Evolutionary conservation across 2,888 invertebrate species (phyloP), one percentile per base, ranked within the genome.

Genomic region (Idaea biselata): DNA sequence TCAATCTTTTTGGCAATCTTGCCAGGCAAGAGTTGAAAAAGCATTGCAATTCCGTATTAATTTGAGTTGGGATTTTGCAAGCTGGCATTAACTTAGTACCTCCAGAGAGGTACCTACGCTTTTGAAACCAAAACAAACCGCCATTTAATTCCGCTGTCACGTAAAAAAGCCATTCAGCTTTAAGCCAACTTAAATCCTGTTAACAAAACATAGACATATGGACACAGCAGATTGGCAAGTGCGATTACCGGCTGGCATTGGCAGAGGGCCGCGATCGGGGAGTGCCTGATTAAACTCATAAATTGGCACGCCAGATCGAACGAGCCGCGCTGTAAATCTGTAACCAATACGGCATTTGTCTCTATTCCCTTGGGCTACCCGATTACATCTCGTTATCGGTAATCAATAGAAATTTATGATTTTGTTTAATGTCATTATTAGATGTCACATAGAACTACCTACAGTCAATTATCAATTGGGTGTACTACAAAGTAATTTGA

Each of bases 281-380:
- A 60, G 58, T 72, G 74, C 77, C 86, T 89, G 89, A 91, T 91
- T 91, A 91, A 91, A 90, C 82, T 88, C 90, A 89, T 91, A 91
- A 91, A 91, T 91, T 86, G 82, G 78, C 72, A 77, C 86, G 84
- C 87, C 91, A 91, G 88, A 88, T 88, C 89, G 84, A 85, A 80
- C 81, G 74, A 75, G 82, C 84, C 83, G 78, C 86, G 82, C 79
- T 86, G 89, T 91, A 89, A 88, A 91, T 91, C 88, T 84, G 86
- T 80, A 79, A 84, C 88, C 89, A 83, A 88, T 89, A 85, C 87
- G 84, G 80, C 89, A 86, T 89, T 88, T 89, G 91, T 90, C 88
- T 88, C 84, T 88, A 88, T 87, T 84, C 86, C 85, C 83, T 72
- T 63, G 70, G 78, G 79, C 57, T 17, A 16, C 73, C 60, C 77